Evolutionary conservation across 2,888 invertebrate genomes (phyloP).

Genomic region (Pollenia labialis): DNA sequence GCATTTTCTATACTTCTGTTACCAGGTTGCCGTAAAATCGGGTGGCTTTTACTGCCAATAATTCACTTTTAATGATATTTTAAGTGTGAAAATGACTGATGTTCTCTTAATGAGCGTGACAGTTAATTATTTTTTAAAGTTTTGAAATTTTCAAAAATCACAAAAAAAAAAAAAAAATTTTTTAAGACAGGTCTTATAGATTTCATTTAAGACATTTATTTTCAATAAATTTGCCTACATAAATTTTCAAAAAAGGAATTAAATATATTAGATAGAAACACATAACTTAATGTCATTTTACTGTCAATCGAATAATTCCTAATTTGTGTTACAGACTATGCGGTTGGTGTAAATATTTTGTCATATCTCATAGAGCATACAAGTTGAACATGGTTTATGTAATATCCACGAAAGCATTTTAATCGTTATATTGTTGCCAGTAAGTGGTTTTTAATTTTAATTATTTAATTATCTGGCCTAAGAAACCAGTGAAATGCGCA

Average conservation of each 20-base stretch:
- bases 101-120: slow-evolving; percentile 49
- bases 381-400: background rate
- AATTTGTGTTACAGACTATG: background rate
- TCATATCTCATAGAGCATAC: slow-evolving; percentile 1
- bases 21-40: background rate
- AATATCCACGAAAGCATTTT: no score
- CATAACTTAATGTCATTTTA: background rate
- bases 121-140: slow-evolving; percentile 9
- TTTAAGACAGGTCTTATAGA: no score
- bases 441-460: no score
- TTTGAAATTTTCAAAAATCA: background rate
- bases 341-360: background rate
- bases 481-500: no score
- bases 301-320: background rate
- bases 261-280: background rate
- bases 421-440: no score
- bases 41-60: slow-evolving; percentile 47
- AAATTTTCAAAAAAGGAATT: no score
- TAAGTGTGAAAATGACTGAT: slow-evolving; percentile 32
- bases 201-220: no score
- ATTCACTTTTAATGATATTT: slow-evolving; percentile 47
- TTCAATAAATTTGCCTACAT: no score
- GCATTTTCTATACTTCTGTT: background rate
- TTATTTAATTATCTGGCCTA: no score
- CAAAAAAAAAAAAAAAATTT: background rate